A percentile compares a stretch with the other conserved stretches of the same genome.
Conservation (phyloP, 2,888 invertebrate species). For the Chrysina gloriosa region DNA sequence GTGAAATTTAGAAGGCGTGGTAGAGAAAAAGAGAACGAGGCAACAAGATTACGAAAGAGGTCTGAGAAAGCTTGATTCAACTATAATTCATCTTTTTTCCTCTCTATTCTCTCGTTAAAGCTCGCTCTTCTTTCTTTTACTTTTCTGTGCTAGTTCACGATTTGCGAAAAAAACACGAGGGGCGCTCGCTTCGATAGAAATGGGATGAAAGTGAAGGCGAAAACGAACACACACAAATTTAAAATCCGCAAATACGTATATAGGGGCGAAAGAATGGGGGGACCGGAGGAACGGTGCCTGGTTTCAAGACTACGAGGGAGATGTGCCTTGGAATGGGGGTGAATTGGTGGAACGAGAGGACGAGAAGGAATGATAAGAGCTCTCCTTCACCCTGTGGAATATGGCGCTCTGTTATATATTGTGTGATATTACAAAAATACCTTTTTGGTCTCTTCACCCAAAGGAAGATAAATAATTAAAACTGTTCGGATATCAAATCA, state of each 20-base stretch:
- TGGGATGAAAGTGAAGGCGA: constrained; percentile 47
- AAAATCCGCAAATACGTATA: constrained; percentile 51
- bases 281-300: constrained; percentile 7
- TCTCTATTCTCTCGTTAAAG: constrained; percentile 7
- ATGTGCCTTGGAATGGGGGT: constrained; percentile 24
- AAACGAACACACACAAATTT: constrained; percentile 53
- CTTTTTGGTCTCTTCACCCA: constrained; percentile 46
- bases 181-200: constrained; percentile 21
- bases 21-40: constrained; percentile 16
- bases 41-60: constrained; percentile 49
- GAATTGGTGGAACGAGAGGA: constrained; percentile 41
- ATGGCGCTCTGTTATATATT: constrained; percentile 47
- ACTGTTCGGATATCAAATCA: constrained; percentile 51
- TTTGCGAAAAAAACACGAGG: background rate
- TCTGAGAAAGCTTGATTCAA: constrained; percentile 15
- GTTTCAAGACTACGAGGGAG: constrained; percentile 22
- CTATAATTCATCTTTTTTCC: constrained; percentile 21
- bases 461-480: constrained; percentile 52
- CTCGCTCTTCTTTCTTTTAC: constrained; percentile 12
- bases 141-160: constrained; percentile 44
- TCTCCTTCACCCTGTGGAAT: constrained; percentile 40
- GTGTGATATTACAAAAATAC: constrained; percentile 51
- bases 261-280: constrained; percentile 46
- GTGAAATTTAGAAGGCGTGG: constrained; percentile 51
- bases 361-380: constrained; percentile 50